Conservation (phyloP, 1,140 invertebrate genomes). For the Diplogasteroides magnus region DNA sequence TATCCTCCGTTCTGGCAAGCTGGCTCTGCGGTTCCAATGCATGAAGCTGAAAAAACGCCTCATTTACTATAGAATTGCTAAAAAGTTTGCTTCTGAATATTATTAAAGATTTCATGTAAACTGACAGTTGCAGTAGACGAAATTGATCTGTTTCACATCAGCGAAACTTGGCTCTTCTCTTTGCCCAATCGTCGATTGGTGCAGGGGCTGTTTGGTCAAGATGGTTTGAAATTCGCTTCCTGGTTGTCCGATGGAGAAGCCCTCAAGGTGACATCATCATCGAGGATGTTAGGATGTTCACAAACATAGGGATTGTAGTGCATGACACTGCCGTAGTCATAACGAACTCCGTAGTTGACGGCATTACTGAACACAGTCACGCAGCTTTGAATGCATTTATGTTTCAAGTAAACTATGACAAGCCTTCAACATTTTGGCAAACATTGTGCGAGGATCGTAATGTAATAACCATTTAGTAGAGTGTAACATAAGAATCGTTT, state of each 20-base stretch:
- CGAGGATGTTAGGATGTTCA: neutral
- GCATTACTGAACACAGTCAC: too few relatives aligned
- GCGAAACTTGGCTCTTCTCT: constrained; percentile 20
- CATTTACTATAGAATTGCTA: too few relatives aligned
- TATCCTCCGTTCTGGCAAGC: constrained; percentile 24
- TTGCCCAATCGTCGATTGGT: constrained; percentile 28
- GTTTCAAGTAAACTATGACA: too few relatives aligned
- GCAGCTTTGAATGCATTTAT: too few relatives aligned
- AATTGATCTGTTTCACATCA: constrained; percentile 30
- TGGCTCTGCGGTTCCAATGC: neutral
- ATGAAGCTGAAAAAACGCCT: neutral
- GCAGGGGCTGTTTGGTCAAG: constrained; percentile 17
- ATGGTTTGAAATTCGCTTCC: constrained; percentile 18
- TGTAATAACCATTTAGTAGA: too few relatives aligned
- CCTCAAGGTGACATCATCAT: neutral
- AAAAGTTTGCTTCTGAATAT: neutral
- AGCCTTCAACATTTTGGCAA: too few relatives aligned
- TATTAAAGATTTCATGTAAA: neutral
- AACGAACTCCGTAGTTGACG: constrained; percentile 24
- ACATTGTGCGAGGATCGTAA: too few relatives aligned
- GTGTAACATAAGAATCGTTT: too few relatives aligned
- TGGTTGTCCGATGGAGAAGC: constrained; percentile 14
- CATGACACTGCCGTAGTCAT: constrained; percentile 25
- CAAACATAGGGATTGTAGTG: constrained; percentile 16
- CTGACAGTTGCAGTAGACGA: constrained; percentile 27